Percentiles rank a stretch among this genome's conserved stretches.
Conservation (phyloP, 2,797 vertebrate species). For the Glossophaga mutica region DNA sequence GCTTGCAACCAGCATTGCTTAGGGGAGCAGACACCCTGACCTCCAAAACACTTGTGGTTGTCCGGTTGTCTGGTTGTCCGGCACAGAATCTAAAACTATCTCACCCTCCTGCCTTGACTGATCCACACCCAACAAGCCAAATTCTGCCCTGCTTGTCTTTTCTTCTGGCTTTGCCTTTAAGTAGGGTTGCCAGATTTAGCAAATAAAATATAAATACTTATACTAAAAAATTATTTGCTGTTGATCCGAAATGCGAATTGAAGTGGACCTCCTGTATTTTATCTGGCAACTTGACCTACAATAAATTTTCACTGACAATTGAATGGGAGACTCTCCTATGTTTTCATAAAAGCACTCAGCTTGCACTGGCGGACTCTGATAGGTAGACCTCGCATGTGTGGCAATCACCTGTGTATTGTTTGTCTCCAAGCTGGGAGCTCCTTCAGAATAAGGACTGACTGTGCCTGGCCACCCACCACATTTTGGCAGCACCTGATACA, state of each 20-base stretch:
- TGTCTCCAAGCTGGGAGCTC: background rate
- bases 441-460: background rate
- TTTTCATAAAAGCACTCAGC: background rate
- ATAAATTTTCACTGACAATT: background rate
- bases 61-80: background rate
- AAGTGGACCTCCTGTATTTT: background rate
- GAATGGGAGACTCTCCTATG: background rate
- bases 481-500: background rate
- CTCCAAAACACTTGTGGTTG: background rate
- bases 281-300: background rate
- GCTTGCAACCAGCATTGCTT: background rate
- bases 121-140: background rate
- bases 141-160: background rate
- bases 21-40: background rate
- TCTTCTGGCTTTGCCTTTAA: slow-evolving; percentile 1
- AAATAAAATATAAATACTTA: background rate
- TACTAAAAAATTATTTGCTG: background rate
- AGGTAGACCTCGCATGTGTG: fast-evolving
- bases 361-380: background rate
- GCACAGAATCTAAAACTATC: background rate
- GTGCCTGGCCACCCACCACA: background rate
- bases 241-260: slow-evolving; percentile 8
- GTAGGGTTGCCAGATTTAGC: background rate
- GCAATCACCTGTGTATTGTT: background rate
- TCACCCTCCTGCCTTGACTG: background rate